phyloP scores from a whole-genome alignment of 2,797 vertebrate species.

The Micrastur ruficollis region DNA sequence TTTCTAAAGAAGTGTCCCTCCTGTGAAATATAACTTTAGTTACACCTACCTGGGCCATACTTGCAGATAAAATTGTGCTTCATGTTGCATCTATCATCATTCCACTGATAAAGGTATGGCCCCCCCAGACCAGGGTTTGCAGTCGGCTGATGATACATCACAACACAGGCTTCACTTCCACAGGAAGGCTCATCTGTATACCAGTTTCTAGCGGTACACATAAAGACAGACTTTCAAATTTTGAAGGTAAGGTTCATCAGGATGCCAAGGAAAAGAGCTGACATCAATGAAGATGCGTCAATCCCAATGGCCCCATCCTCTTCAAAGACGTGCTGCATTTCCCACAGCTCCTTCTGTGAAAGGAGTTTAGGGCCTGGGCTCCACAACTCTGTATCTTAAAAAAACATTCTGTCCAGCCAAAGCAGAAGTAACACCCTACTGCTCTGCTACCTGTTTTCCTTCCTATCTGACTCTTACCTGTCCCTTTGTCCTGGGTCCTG shows the following conservation, averaged over 20 bases:
- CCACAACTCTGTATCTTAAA: not conserved
- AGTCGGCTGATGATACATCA: conserved; percentile 96
- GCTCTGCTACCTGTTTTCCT: not conserved
- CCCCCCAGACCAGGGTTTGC: conserved; percentile 90
- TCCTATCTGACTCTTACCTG: not conserved
- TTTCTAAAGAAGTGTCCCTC: not conserved
- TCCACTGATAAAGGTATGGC: conserved; percentile 94
- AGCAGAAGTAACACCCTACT: not conserved
- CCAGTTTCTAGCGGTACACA: conserved; percentile 85
- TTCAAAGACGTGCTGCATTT: not conserved
- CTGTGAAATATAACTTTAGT: not conserved
- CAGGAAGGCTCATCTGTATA: conserved; percentile 95
- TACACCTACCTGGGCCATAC: conserved; percentile 83
- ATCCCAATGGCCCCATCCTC: not conserved
- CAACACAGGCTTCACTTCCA: conserved; percentile 94
- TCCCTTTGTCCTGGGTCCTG: not conserved
- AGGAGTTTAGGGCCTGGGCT: not conserved
- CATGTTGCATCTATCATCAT: conserved; percentile 98
- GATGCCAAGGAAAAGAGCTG: not conserved
- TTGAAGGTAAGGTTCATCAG: not conserved
- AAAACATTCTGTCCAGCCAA: not conserved
- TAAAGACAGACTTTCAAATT: not conserved
- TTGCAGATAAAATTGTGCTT: conserved; percentile 99
- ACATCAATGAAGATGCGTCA: not conserved
- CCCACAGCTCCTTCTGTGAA: not conserved